Base-by-base conservation (phyloP, 2,113 vertebrate genomes). In the Neopipo cinnamomea region DNA sequence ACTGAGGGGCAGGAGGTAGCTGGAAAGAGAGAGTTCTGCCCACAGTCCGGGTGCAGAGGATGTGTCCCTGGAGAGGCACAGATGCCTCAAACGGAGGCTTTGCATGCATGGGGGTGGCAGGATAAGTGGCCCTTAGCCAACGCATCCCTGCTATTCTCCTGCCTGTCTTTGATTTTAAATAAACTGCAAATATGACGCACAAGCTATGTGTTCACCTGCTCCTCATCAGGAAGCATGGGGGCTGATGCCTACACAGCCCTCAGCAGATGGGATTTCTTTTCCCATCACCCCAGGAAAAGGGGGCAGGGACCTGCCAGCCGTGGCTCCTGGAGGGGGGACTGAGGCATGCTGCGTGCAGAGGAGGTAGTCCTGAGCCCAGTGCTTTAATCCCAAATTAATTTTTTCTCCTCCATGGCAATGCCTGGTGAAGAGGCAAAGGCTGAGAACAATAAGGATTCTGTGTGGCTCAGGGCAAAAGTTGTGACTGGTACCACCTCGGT, bases 21-120 rank as follows among this genome's bases (percentile, higher is more conserved):
- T 90, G 70, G 95, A 97, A 96, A 89, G 75, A 96, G 72, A 82
- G 59, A 58, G 71, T 44, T 94, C 86, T 95, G 79, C 55, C 88
- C 70, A 68, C 94, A 71, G 75, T n/a, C 89, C 3, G 1, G 77
- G 70, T 94, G 72, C 53, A 91, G 62, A 83, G 50, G 79, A 91
- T 91, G 65, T 88, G 84, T 85, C 85, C 80, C 75, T 65, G 55
- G 74, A 73, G 91, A 96, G 52, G 37, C 70, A 86, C 16, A 49
- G 41, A 89, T 95, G 73, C 70, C 88, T 93, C 82, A 95, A 72
- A 77, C 3, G 35, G 66, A 92, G 50, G 67, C 67, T 91, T 95
- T 89, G 89, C 76, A 66, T 0, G 0, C 52, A 44, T 25, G 77
- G 82, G 85, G 91, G 76, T 85, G 85, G 92, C 78, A 74, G 52